A percentile compares a stretch with the other conserved stretches of the same genome.
phyloP scores from a whole-genome alignment of 2,888 invertebrate species.

The Listrodromus nycthemerus region DNA sequence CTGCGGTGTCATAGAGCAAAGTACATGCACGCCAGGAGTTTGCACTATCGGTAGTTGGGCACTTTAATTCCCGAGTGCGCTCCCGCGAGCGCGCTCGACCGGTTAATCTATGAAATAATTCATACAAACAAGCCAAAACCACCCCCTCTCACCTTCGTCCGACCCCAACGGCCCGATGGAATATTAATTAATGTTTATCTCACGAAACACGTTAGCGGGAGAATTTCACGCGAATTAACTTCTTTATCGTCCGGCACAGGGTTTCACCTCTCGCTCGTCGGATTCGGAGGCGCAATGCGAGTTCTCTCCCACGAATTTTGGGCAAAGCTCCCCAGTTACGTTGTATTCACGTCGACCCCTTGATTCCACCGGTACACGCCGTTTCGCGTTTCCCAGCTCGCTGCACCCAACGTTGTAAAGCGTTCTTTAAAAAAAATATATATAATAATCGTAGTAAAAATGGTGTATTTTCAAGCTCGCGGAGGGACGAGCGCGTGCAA shows the following conservation, averaged over 20 bases:
- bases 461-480: conserved; percentile 19
- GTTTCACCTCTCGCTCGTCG: conserved; percentile 22
- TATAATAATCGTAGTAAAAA: background rate
- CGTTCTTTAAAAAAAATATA: conserved; percentile 45
- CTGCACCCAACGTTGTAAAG: conserved; percentile 39
- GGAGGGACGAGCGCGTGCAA: conserved; percentile 48
- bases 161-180: conserved; percentile 51
- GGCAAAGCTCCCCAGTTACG: background rate
- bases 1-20: conserved; percentile 37
- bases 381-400: conserved; percentile 15
- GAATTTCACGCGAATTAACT: conserved; percentile 64
- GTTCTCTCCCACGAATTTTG: conserved; percentile 37
- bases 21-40: conserved; percentile 14
- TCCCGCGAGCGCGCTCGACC: conserved; percentile 8
- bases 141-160: conserved; percentile 4
- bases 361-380: conserved; percentile 2
- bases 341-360: conserved; percentile 13
- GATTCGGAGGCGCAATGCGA: background rate
- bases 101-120: conserved; percentile 64
- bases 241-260: conserved; percentile 51
- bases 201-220: conserved; percentile 58
- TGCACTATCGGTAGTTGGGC: background rate
- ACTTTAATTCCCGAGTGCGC: background rate
- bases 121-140: conserved; percentile 45
- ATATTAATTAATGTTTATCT: conserved; percentile 67